Evolutionary conservation across 2,888 invertebrate genomes (phyloP).

Genomic region (Platypus cylindrus): DNA sequence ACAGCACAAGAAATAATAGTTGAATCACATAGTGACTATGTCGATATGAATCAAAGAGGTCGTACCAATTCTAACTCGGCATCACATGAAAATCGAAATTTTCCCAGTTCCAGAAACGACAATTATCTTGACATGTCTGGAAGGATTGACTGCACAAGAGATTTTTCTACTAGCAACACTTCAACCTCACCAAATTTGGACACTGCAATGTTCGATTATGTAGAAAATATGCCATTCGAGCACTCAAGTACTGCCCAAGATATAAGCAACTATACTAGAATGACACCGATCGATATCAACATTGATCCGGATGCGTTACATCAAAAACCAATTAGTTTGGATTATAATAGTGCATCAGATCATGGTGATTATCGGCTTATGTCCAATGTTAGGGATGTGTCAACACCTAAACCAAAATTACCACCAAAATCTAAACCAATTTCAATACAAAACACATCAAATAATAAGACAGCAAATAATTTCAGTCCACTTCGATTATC

Average conservation of each 20-base stretch:
- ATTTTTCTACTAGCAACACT: slow-evolving; percentile 16
- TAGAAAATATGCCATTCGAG: slow-evolving; percentile 1
- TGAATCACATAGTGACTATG: slow-evolving; percentile 20
- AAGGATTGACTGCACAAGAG: slow-evolving; percentile 8
- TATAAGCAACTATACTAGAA: slow-evolving; percentile 53
- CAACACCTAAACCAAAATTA: slow-evolving; percentile 30
- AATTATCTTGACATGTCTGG: slow-evolving; percentile 35
- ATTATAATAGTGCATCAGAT: slow-evolving; percentile 22
- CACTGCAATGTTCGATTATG: background rate
- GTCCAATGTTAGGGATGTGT: slow-evolving; percentile 22
- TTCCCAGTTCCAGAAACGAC: background rate
- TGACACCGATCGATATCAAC: slow-evolving; percentile 39
- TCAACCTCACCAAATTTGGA: slow-evolving; percentile 17
- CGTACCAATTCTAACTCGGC: slow-evolving; percentile 12
- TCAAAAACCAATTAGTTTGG: slow-evolving; percentile 27
- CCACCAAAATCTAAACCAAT: slow-evolving; percentile 50
- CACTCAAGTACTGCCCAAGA: slow-evolving; percentile 10
- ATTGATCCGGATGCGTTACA: slow-evolving; percentile 9
- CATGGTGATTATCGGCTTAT: slow-evolving; percentile 43
- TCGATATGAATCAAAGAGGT: slow-evolving; percentile 18
- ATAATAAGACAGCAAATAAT: slow-evolving; percentile 24
- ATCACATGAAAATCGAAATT: background rate
- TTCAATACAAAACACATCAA: slow-evolving; percentile 38
- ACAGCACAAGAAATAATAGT: too few species aligned
- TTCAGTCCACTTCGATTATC: slow-evolving; percentile 21